phyloP scores from a whole-genome alignment of 2,888 invertebrate genomes.

The Pammene fasciana region DNA sequence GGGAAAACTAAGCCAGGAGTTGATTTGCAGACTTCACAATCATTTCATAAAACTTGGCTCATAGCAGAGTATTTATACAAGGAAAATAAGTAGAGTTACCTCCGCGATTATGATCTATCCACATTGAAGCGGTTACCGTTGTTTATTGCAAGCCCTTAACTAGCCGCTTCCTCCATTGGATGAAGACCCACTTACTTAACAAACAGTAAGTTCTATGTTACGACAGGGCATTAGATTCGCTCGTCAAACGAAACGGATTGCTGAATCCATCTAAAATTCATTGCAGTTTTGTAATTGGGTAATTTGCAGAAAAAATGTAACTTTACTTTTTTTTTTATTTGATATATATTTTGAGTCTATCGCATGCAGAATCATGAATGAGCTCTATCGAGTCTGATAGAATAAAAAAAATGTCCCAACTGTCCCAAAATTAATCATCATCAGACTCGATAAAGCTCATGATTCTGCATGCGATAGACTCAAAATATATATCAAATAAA shows the following conservation, averaged over 20 bases:
- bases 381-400: no score
- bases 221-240: constrained; percentile 7
- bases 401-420: no score
- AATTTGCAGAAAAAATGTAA: no score
- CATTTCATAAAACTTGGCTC: constrained; percentile 1
- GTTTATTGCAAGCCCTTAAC: constrained; percentile 27
- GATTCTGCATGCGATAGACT: no score
- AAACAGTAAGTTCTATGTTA: constrained; percentile 14
- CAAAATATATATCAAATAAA: no score
- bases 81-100: constrained; percentile 2
- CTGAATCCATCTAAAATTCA: constrained; percentile 13
- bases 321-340: no score
- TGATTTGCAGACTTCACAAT: no score
- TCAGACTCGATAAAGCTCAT: no score
- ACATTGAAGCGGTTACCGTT: constrained; percentile 18
- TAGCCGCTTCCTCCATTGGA: constrained; percentile 26
- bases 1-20: no score
- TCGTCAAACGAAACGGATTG: constrained; percentile 8
- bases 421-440: no score
- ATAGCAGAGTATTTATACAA: background rate
- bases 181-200: constrained; percentile 20
- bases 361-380: no score
- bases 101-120: constrained; percentile 26
- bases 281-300: constrained; percentile 20
- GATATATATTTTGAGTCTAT: no score